phyloP scores from a whole-genome alignment of 2,113 vertebrate species.

The Zosterops japonicus region DNA sequence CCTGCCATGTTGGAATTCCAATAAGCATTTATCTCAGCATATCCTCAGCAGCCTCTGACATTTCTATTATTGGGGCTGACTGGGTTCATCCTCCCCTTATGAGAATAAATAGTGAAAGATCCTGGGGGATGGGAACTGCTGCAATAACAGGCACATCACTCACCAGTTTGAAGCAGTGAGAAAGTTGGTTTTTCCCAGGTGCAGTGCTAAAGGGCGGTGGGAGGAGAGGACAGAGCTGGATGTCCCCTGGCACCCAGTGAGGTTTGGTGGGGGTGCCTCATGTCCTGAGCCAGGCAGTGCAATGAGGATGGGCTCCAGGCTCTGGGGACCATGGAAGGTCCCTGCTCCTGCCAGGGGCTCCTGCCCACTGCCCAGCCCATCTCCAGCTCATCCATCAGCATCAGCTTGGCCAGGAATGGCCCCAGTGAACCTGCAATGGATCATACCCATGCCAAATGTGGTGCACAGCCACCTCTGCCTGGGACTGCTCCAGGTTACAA shows the following conservation, averaged over 20 bases:
- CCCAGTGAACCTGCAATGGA: rapidly evolving
- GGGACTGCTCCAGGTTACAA: background rate
- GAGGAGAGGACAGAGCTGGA: background rate
- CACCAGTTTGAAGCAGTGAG: background rate
- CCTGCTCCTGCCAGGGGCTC: background rate
- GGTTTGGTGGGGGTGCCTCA: background rate
- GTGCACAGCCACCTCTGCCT: background rate
- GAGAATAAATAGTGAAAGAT: background rate
- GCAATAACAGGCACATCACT: background rate
- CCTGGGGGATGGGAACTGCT: background rate
- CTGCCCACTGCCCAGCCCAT: background rate
- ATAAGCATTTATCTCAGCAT: constrained; percentile 53
- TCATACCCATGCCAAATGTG: background rate
- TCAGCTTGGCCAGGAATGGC: background rate
- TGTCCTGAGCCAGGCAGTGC: background rate
- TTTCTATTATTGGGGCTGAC: constrained; percentile 59
- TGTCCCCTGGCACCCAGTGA: rapidly evolving
- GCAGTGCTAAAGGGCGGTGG: background rate
- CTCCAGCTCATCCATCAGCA: background rate
- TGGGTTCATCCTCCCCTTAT: constrained; percentile 40
- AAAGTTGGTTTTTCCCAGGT: background rate
- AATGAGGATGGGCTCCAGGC: rapidly evolving
- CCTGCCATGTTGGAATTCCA: constrained; percentile 32
- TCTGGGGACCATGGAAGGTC: background rate
- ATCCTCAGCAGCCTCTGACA: constrained; percentile 14